Evolutionary conservation across 2,797 vertebrate genomes (phyloP).

Genomic region (Rhadinocentrus ornatus): DNA sequence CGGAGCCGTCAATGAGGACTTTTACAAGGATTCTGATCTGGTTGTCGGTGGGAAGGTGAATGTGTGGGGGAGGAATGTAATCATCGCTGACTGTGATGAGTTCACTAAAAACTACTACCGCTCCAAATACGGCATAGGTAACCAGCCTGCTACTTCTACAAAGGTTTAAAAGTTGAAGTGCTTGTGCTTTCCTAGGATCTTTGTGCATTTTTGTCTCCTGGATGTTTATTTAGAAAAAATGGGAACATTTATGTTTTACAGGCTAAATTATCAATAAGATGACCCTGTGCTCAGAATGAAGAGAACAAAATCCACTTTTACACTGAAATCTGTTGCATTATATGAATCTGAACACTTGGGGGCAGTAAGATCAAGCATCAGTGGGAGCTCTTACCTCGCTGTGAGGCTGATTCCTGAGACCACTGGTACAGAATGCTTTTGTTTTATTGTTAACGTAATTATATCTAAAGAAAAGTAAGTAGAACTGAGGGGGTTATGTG

Average conservation of each 20-base stretch:
- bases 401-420: background rate
- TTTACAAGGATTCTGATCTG: slow-evolving; percentile 91
- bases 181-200: too few relatives aligned
- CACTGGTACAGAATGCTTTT: background rate
- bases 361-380: slow-evolving; percentile 67
- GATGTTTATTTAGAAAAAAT: background rate
- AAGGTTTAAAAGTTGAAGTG: too few relatives aligned
- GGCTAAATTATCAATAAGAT: background rate
- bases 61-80: slow-evolving; percentile 89
- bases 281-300: background rate
- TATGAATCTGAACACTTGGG: slow-evolving; percentile 65
- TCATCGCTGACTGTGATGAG: slow-evolving; percentile 91
- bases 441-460: slow-evolving; percentile 3
- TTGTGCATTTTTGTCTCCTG: background rate
- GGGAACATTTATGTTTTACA: background rate
- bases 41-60: slow-evolving; percentile 87
- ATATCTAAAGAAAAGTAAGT: background rate
- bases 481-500: background rate
- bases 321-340: slow-evolving; percentile 21
- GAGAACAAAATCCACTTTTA: background rate
- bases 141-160: background rate
- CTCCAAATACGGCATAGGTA: slow-evolving; percentile 87
- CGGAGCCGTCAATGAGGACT: slow-evolving; percentile 84
- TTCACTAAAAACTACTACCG: slow-evolving; percentile 92
- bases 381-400: background rate